phyloP scores from a whole-genome alignment of 2,797 vertebrate genomes.

The Chrosomus eos region DNA sequence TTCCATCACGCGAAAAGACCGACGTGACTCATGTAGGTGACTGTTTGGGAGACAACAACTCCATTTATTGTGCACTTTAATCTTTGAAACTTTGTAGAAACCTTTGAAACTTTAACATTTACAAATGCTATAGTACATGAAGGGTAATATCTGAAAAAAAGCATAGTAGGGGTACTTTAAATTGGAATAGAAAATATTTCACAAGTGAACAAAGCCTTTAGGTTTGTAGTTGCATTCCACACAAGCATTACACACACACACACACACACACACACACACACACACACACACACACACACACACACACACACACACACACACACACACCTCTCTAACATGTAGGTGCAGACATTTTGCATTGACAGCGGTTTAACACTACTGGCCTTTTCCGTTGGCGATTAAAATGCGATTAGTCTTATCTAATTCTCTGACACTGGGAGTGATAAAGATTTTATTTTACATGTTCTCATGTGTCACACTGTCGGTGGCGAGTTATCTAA shows the following conservation, averaged over 20 bases:
- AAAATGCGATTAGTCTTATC: constrained; percentile 32
- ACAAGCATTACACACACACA: neutral
- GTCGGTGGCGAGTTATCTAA: neutral
- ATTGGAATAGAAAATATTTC: neutral
- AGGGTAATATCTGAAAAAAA: no score
- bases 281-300: no score
- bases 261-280: neutral
- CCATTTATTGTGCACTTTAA: no score
- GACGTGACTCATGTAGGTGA: no score
- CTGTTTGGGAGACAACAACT: no score
- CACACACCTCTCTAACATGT: neutral
- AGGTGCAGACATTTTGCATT: neutral
- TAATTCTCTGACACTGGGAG: constrained; percentile 2
- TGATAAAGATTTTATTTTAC: constrained; percentile 30
- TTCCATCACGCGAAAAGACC: no score
- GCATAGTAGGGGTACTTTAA: neutral
- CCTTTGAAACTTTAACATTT: no score
- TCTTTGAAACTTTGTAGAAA: no score
- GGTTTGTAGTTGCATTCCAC: neutral
- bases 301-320: no score
- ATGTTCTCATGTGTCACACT: constrained; percentile 17
- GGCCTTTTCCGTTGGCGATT: constrained; percentile 12
- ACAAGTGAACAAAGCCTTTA: neutral
- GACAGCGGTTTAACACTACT: constrained; percentile 27
- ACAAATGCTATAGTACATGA: no score